phyloP scores from a whole-genome alignment of 1,140 invertebrate genomes.

The Magallana ariakensis region DNA sequence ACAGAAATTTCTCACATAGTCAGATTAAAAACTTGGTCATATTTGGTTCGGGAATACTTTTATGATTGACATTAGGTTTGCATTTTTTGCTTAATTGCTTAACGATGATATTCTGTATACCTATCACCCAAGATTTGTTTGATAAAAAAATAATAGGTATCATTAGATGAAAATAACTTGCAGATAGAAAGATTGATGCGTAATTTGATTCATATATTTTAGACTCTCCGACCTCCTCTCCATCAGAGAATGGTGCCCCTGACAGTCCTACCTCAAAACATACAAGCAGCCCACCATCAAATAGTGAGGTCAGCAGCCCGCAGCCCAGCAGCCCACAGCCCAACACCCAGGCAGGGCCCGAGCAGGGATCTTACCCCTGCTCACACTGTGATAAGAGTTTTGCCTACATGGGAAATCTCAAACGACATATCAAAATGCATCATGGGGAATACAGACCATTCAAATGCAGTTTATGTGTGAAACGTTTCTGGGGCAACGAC shows the following conservation, averaged over 20 bases:
- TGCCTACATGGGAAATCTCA: conserved; percentile 57
- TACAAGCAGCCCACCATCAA: not conserved
- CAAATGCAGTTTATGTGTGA: conserved; percentile 55
- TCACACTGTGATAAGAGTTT: conserved; percentile 57
- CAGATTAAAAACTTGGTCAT: too few relatives aligned
- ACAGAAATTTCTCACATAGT: too few relatives aligned
- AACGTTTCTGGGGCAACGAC: conserved; percentile 59
- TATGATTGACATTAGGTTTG: too few relatives aligned
- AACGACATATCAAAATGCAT: conserved; percentile 60
- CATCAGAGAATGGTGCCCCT: conserved; percentile 34
- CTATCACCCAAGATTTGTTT: too few relatives aligned
- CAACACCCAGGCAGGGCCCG: conserved; percentile 41
- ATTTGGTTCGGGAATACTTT: too few relatives aligned
- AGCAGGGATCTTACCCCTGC: conserved; percentile 58
- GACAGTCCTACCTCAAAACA: conserved; percentile 26
- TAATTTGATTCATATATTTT: not conserved
- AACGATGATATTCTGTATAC: too few relatives aligned
- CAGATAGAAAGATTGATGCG: too few relatives aligned
- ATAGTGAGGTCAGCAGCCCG: not conserved
- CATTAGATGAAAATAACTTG: too few relatives aligned
- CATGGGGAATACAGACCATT: conserved; percentile 58
- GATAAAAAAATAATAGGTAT: too few relatives aligned
- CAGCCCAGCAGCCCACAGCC: not conserved
- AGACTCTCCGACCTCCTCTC: conserved; percentile 39
- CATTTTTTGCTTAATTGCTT: too few relatives aligned